Evolutionary conservation across 2,113 vertebrate genomes (phyloP).

Genomic region (Capreolus pygargus): DNA sequence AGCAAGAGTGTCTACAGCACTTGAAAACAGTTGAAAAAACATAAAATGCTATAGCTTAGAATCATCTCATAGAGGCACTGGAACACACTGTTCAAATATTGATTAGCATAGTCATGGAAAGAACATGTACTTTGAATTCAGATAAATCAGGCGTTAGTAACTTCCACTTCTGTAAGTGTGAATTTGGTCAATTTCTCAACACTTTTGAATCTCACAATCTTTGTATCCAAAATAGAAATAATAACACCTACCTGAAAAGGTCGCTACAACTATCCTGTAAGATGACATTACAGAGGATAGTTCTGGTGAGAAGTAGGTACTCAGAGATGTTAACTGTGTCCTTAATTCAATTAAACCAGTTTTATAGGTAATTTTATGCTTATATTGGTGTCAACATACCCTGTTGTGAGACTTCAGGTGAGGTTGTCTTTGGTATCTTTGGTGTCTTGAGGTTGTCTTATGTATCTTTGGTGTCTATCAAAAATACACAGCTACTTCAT

Average conservation of each 20-base stretch:
- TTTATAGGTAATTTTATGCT: background rate
- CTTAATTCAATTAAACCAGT: background rate
- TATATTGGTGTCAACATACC: background rate
- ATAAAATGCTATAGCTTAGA: fast-evolving
- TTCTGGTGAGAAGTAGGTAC: background rate
- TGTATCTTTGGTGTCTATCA: background rate
- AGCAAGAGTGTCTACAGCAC: background rate
- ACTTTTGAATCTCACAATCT: background rate
- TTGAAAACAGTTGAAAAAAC: background rate
- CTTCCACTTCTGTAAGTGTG: background rate
- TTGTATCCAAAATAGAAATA: background rate
- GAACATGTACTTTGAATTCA: background rate
- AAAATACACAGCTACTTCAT: background rate
- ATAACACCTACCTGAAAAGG: background rate
- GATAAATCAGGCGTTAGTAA: background rate
- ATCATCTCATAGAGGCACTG: background rate
- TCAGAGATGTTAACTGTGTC: background rate
- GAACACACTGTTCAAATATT: background rate
- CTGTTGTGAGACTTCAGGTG: background rate
- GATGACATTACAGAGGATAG: background rate
- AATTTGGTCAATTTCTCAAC: background rate
- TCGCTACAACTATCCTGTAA: background rate
- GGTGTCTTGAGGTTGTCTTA: too few species aligned
- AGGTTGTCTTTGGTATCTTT: background rate
- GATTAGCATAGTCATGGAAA: background rate